These are phyloP conservation scores for Parapsyche elsis DNA, from an alignment of 1,140 invertebrate genomes.

Conservation along the genomic window DNA sequence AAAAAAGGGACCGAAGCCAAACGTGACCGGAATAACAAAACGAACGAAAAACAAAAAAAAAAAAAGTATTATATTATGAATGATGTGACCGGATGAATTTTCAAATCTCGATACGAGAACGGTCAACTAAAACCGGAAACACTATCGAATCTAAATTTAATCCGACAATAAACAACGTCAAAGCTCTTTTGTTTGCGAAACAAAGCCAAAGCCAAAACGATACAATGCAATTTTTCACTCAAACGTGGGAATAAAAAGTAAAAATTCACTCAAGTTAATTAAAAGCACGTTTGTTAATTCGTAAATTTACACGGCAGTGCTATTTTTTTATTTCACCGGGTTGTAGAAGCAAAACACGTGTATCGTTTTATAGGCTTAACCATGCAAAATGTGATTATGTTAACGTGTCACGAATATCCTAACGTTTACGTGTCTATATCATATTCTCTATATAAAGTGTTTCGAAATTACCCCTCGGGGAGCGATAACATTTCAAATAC, in stretches of 20 bases:
- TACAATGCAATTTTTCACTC: too few species aligned
- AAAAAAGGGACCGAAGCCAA: constrained; percentile 3
- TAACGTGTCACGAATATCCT: constrained; percentile 30
- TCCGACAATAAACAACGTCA: too few species aligned
- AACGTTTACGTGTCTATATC: constrained; percentile 18
- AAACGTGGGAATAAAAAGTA: too few species aligned
- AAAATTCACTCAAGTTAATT: too few species aligned
- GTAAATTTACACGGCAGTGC: background rate
- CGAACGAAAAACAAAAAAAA: background rate
- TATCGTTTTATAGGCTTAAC: constrained; percentile 28
- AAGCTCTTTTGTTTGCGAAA: too few species aligned
- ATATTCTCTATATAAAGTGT: constrained; percentile 11
- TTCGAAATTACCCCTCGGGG: constrained; percentile 1
- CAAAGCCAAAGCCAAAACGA: too few species aligned
- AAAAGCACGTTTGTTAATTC: background rate
- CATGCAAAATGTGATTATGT: constrained; percentile 27
- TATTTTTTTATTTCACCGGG: background rate
- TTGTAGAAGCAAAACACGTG: constrained; percentile 14
- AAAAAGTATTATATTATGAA: background rate
- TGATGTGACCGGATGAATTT: constrained; percentile 14
- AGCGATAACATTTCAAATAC: constrained; percentile 10
- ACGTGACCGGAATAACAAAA: constrained; percentile 14
- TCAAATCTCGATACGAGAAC: background rate
- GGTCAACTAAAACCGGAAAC: too few species aligned
- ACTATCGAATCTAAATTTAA: too few species aligned